phyloP scores from a whole-genome alignment of 1,140 invertebrate genomes.

The Hermetia illucens region DNA sequence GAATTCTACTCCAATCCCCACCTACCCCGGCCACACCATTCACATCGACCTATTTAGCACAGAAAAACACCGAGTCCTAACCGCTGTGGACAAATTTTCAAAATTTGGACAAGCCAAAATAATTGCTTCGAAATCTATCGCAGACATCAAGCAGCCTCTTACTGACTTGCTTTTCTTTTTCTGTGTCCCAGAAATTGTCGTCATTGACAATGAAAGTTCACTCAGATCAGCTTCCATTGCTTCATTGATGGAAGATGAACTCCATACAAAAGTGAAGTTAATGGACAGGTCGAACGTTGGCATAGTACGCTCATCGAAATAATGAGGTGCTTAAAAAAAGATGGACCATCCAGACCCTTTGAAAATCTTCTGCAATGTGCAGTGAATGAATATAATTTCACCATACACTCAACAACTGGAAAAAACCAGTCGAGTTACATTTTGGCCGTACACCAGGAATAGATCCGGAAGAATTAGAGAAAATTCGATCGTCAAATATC shows the following conservation, averaged over 20 bases:
- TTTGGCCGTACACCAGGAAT: slow-evolving; percentile 2
- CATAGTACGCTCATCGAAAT: slow-evolving; percentile 10
- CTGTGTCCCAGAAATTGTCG: slow-evolving; percentile 3
- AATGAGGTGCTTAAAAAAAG: slow-evolving; percentile 6
- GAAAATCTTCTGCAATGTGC: slow-evolving; percentile 4
- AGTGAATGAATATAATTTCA: slow-evolving; percentile 8
- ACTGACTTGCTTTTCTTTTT: neutral
- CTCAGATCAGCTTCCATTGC: slow-evolving; percentile 5
- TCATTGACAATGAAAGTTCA: slow-evolving; percentile 8
- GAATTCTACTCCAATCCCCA: slow-evolving; percentile 5
- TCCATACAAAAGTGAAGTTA: slow-evolving; percentile 5
- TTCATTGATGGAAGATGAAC: slow-evolving; percentile 4
- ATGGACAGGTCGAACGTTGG: slow-evolving; percentile 10
- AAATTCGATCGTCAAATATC: slow-evolving; percentile 1
- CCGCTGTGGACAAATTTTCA: neutral
- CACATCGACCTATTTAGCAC: slow-evolving; percentile 7
- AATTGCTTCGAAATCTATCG: neutral
- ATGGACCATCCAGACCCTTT: slow-evolving; percentile 2
- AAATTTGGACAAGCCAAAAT: slow-evolving; percentile 1
- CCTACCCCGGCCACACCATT: slow-evolving; percentile 5
- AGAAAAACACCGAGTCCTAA: neutral
- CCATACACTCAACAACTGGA: slow-evolving; percentile 6
- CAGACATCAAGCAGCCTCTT: neutral
- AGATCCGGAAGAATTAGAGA: slow-evolving; percentile 1
- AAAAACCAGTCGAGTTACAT: slow-evolving; percentile 5